Evolutionary conservation across 2,113 vertebrate species (phyloP).

Genomic region (Syngnathus typhle): DNA sequence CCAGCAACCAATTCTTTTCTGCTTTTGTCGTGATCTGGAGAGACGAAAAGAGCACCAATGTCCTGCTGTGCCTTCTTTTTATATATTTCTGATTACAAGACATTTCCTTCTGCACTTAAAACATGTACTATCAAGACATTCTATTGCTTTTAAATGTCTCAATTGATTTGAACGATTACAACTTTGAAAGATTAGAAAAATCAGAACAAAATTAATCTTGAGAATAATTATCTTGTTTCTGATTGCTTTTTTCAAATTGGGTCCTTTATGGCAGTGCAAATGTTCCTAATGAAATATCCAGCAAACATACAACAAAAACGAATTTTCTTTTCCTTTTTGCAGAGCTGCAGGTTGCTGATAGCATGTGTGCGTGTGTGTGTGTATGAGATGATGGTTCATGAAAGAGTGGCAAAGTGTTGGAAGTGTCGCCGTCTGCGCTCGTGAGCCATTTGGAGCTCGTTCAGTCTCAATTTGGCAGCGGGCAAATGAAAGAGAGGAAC

Average conservation of each 20-base stretch:
- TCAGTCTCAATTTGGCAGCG: conserved; percentile 42
- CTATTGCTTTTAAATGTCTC: background rate
- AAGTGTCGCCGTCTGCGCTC: conserved; percentile 51
- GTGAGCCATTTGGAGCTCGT: conserved; percentile 50
- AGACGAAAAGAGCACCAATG: background rate
- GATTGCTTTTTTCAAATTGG: background rate
- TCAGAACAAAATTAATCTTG: background rate
- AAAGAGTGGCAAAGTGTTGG: conserved; percentile 37
- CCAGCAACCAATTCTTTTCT: background rate
- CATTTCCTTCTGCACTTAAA: background rate
- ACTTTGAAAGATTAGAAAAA: background rate
- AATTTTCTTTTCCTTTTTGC: background rate
- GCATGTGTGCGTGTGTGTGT: conserved; percentile 15
- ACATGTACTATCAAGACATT: background rate
- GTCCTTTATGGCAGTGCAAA: no score
- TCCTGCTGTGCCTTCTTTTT: background rate
- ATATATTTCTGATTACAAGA: background rate
- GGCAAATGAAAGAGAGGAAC: conserved; percentile 12
- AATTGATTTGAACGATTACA: background rate
- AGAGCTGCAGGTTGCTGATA: conserved; percentile 13
- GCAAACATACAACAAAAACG: background rate
- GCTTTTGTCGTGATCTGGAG: background rate
- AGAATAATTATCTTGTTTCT: background rate
- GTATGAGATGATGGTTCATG: conserved; percentile 31
- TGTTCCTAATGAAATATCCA: background rate